Percentiles rank a stretch among this genome's conserved stretches.
Conservation (phyloP, 2,113 vertebrate genomes). For the Girardinichthys multiradiatus region DNA sequence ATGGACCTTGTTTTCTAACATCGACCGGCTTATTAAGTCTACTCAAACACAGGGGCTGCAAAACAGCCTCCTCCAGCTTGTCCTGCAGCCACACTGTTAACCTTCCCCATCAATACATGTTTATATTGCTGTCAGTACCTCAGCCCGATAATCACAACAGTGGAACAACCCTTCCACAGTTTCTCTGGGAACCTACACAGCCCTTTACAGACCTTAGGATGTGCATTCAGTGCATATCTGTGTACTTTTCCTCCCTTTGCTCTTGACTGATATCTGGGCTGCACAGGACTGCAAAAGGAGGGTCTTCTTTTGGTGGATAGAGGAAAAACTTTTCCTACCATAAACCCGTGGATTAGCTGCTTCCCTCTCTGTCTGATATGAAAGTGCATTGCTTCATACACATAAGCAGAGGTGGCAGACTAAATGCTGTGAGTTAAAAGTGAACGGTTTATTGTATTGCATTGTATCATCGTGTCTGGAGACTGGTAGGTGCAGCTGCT, state of each 20-base stretch:
- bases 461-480: constrained; percentile 28
- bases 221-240: constrained; percentile 29
- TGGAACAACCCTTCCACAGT: constrained; percentile 33
- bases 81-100: constrained; percentile 51
- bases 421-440: constrained; percentile 33
- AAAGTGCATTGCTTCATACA: constrained; percentile 45
- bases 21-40: constrained; percentile 46
- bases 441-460: constrained; percentile 39
- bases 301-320: constrained; percentile 69
- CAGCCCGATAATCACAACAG: constrained; percentile 41
- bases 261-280: constrained; percentile 55
- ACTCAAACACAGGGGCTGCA: constrained; percentile 25
- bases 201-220: constrained; percentile 47
- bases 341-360: constrained; percentile 66
- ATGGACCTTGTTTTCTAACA: constrained; percentile 26
- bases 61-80: constrained; percentile 50
- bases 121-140: constrained; percentile 45
- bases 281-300: constrained; percentile 56
- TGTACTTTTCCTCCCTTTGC: constrained; percentile 43
- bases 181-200: constrained; percentile 23
- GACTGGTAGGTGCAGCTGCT: constrained; percentile 2
- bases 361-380: constrained; percentile 55
- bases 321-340: constrained; percentile 59
- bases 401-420: constrained; percentile 38
- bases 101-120: constrained; percentile 69